Conservation (phyloP, 2,797 vertebrate species). For the Sternarchorhynchus goeldii region DNA sequence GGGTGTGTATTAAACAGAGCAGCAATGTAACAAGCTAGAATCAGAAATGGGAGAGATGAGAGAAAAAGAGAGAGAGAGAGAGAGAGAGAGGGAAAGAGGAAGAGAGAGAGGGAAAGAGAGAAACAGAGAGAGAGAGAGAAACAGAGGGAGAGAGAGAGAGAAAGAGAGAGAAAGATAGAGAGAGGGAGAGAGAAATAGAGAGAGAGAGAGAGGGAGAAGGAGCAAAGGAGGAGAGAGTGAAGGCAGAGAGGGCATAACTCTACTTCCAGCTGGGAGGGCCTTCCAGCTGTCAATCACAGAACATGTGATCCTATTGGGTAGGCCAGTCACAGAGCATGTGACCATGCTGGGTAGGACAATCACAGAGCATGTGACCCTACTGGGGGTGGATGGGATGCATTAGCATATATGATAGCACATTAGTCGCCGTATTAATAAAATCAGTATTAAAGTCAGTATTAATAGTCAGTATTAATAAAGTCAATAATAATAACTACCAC, state of each 20-base stretch:
- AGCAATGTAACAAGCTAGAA: not conserved
- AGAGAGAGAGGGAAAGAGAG: not conserved
- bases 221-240: constrained; percentile 31
- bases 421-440: too few relatives aligned
- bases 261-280: constrained; percentile 9
- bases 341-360: too few relatives aligned
- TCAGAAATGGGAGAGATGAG: not conserved
- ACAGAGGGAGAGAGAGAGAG: not conserved
- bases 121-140: constrained; percentile 9
- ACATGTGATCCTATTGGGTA: too few relatives aligned
- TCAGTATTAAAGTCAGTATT: too few relatives aligned
- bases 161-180: not conserved
- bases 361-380: too few relatives aligned
- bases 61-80: constrained; percentile 19
- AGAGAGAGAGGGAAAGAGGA: not conserved
- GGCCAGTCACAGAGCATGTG: not conserved
- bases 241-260: constrained; percentile 1
- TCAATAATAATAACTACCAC: too few relatives aligned
- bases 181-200: constrained; percentile 10
- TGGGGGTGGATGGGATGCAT: too few relatives aligned
- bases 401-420: too few relatives aligned
- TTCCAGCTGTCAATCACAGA: not conserved
- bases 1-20: too few relatives aligned
- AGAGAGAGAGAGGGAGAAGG: not conserved
- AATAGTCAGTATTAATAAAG: too few relatives aligned